Conservation (phyloP, 2,797 vertebrate genomes). For the Platyrinchus mystaceus region DNA sequence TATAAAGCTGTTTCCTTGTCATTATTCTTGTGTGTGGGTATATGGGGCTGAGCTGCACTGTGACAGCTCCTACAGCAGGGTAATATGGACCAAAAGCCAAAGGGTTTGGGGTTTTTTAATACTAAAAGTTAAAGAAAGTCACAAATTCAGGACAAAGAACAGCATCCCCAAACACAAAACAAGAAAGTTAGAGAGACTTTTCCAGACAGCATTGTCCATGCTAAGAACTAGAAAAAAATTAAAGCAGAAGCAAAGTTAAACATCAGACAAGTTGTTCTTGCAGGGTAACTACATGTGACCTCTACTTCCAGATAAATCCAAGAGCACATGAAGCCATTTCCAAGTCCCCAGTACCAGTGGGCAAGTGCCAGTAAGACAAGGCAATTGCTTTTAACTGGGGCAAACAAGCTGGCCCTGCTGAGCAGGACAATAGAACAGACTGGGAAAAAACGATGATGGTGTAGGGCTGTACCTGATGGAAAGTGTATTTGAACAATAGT, state of each 20-base stretch:
- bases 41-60: not conserved
- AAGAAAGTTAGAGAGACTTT: not conserved
- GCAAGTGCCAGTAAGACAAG: not conserved
- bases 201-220: not conserved
- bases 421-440: not conserved
- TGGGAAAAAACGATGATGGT: fast-evolving
- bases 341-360: not conserved
- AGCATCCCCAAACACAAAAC: not conserved
- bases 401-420: not conserved
- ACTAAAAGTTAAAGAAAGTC: not conserved
- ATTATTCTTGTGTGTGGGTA: not conserved
- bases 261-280: not conserved
- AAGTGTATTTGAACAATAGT: conserved; percentile 97
- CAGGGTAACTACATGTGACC: not conserved
- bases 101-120: not conserved
- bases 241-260: not conserved
- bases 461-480: conserved; percentile 89
- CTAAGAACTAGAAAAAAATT: not conserved
- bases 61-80: not conserved
- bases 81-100: not conserved
- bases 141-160: not conserved
- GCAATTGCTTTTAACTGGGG: not conserved
- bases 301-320: not conserved
- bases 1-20: not conserved
- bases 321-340: not conserved